phyloP scores from a whole-genome alignment of 2,888 invertebrate species.

The Hipparchia semele region DNA sequence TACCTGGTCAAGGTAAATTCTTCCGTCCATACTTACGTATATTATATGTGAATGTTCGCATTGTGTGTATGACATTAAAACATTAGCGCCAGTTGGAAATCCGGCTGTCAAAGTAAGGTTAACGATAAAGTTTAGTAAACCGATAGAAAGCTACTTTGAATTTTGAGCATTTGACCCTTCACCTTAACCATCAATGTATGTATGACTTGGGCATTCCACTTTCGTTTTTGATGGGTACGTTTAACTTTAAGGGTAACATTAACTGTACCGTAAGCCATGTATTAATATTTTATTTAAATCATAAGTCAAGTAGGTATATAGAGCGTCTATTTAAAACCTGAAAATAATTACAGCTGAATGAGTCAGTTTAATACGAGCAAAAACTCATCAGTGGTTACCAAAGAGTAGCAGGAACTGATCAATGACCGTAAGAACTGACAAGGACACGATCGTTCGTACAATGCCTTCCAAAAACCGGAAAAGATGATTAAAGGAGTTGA shows the following conservation, averaged over 20 bases:
- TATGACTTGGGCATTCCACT: too few relatives aligned
- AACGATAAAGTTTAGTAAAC: too few relatives aligned
- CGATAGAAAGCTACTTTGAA: too few relatives aligned
- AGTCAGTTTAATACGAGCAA: constrained; percentile 66
- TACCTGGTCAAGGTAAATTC: constrained; percentile 69
- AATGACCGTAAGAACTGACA: constrained; percentile 65
- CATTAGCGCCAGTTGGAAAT: too few relatives aligned
- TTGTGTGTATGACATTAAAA: constrained; percentile 23
- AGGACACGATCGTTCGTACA: constrained; percentile 73
- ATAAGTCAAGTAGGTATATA: too few relatives aligned
- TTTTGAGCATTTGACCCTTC: too few relatives aligned
- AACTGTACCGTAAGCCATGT: too few relatives aligned
- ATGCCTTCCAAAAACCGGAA: constrained; percentile 58
- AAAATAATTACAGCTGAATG: constrained; percentile 55
- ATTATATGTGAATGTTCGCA: constrained; percentile 38
- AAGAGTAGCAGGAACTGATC: constrained; percentile 60
- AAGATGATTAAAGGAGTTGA: background rate
- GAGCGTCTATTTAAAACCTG: constrained; percentile 60
- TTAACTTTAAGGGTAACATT: too few relatives aligned
- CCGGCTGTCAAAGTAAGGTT: too few relatives aligned
- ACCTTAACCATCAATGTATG: too few relatives aligned
- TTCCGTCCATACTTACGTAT: constrained; percentile 38
- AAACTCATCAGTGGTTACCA: constrained; percentile 54
- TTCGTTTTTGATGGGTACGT: too few relatives aligned
- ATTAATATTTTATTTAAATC: too few relatives aligned